Conservation (phyloP, 2,888 invertebrate genomes). For the Eupsilia transversa region DNA sequence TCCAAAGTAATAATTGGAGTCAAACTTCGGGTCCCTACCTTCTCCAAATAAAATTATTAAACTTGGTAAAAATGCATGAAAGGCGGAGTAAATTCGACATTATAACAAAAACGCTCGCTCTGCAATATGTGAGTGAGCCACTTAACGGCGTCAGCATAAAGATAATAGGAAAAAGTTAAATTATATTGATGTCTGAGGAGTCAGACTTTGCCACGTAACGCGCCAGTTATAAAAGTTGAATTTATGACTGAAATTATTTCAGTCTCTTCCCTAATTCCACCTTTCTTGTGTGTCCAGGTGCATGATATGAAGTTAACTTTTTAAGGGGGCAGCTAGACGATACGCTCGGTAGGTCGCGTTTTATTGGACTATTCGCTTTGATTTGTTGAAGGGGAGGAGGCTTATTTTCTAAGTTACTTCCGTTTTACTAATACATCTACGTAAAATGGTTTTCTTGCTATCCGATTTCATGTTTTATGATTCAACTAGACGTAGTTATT, state of each 20-base stretch:
- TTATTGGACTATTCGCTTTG: conserved; percentile 82
- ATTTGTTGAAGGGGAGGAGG: conserved; percentile 76
- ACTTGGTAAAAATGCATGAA: conserved; percentile 66
- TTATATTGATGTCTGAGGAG: conserved; percentile 87
- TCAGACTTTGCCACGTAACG: conserved; percentile 73
- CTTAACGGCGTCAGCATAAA: conserved; percentile 88
- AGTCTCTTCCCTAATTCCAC: conserved; percentile 84
- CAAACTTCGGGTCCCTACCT: conserved; percentile 59
- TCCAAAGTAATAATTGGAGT: conserved; percentile 65
- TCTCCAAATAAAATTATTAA: conserved; percentile 65
- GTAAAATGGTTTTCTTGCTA: conserved; percentile 25
- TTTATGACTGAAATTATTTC: conserved; percentile 89
- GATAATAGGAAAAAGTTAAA: conserved; percentile 91
- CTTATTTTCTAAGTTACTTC: conserved; percentile 64
- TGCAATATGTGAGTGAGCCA: conserved; percentile 84
- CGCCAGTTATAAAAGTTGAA: conserved; percentile 88
- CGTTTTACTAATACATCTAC: conserved; percentile 26
- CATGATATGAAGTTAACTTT: conserved; percentile 84
- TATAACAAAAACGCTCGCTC: conserved; percentile 79
- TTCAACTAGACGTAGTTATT: background rate
- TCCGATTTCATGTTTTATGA: conserved; percentile 28
- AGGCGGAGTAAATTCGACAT: conserved; percentile 71
- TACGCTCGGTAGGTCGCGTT: conserved; percentile 75
- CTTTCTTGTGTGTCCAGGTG: conserved; percentile 85
- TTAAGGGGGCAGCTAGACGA: conserved; percentile 77